Percentiles rank a stretch among this genome's conserved stretches.
phyloP scores from a whole-genome alignment of 2,113 vertebrate genomes.

The Guaruba guarouba region DNA sequence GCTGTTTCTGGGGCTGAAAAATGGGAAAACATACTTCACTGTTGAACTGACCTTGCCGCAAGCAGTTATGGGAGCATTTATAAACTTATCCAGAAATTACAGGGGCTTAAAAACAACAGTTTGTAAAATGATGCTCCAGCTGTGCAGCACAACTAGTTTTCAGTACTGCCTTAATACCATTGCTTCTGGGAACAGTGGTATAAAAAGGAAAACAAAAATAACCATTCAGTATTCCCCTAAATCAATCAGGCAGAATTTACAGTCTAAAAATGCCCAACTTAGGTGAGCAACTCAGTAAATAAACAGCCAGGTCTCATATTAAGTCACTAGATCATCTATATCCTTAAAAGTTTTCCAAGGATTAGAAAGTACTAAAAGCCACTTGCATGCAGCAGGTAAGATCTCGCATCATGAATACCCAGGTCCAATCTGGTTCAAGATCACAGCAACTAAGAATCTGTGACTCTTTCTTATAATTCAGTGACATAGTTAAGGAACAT shows the following conservation, averaged over 20 bases:
- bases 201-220: background rate
- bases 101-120: background rate
- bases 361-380: background rate
- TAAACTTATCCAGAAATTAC: background rate
- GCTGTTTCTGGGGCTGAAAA: background rate
- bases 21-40: background rate
- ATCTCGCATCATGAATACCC: background rate
- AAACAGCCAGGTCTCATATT: background rate
- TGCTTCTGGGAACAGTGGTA: background rate
- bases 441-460: background rate
- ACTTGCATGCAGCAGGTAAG: background rate
- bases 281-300: background rate
- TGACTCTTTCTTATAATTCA: background rate
- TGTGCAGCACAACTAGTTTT: background rate
- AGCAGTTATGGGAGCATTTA: background rate
- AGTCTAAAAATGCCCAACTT: background rate
- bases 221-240: background rate
- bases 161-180: background rate
- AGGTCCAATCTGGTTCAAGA: background rate
- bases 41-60: background rate
- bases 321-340: background rate
- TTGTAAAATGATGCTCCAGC: background rate
- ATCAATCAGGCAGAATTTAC: background rate
- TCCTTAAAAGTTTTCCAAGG: background rate
- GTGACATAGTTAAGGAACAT: background rate